Evolutionary conservation across 2,113 vertebrate genomes (phyloP).

Genomic region (Lophotis ruficrista): DNA sequence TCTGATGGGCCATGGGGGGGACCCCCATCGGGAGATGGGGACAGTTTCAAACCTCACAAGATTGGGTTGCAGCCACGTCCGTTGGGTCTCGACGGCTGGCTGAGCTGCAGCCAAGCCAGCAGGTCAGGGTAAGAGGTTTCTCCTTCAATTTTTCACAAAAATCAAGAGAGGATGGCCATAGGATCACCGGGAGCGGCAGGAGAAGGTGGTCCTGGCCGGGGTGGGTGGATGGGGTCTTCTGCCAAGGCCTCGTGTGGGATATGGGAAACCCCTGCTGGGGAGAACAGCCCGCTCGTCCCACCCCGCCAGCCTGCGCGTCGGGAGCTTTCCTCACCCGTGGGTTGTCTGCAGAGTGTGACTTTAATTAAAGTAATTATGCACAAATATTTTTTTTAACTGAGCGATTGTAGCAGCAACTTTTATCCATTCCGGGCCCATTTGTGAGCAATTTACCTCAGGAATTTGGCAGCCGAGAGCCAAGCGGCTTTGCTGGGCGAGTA

Average conservation of each 20-base stretch:
- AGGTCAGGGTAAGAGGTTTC: not conserved
- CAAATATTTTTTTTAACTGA: not conserved
- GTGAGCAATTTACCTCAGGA: not conserved
- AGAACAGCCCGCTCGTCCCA: not conserved
- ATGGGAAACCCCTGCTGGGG: not conserved
- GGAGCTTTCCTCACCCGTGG: not conserved
- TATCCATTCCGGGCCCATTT: not conserved
- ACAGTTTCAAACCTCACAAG: not conserved
- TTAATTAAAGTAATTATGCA: not conserved
- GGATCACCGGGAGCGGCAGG: not conserved
- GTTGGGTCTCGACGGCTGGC: not conserved
- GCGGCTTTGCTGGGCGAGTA: not conserved
- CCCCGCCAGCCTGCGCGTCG: not conserved
- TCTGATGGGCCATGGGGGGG: too few species aligned
- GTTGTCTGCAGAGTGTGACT: not conserved
- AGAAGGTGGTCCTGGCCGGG: fast-evolving
- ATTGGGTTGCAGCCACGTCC: not conserved
- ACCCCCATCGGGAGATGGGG: not conserved
- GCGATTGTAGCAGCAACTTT: not conserved
- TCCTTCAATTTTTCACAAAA: not conserved
- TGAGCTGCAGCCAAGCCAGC: too few species aligned
- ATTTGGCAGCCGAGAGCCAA: not conserved
- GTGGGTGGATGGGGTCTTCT: not conserved
- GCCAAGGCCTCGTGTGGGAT: fast-evolving
- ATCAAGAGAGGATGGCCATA: fast-evolving